Percentiles rank a stretch among this genome's conserved stretches.
Conservation (phyloP, 1,140 invertebrate genomes). For the Hyles euphorbiae region DNA sequence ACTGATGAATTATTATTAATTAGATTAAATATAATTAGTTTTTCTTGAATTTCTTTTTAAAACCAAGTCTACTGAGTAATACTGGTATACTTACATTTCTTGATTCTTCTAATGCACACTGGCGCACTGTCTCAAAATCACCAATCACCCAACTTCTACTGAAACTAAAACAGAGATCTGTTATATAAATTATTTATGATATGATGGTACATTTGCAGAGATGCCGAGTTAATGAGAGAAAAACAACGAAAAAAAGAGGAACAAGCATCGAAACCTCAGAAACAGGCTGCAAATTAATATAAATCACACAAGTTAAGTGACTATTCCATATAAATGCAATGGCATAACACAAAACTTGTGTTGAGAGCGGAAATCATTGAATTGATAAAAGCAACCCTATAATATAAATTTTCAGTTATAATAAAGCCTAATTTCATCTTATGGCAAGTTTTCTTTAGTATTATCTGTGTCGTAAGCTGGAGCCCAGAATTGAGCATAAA, state of each 20-base stretch:
- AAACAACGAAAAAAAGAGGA: conserved; percentile 84
- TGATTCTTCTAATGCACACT: no score
- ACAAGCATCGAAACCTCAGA: conserved; percentile 43
- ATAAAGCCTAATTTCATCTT: conserved; percentile 31
- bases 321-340: conserved; percentile 32
- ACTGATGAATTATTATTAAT: no score
- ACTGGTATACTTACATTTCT: no score
- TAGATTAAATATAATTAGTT: no score
- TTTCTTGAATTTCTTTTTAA: no score
- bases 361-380: conserved; percentile 42
- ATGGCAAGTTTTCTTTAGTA: conserved; percentile 6
- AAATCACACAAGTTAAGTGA: conserved; percentile 21
- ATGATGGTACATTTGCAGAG: conserved; percentile 72
- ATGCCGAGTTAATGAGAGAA: conserved; percentile 88
- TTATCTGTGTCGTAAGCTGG: conserved; percentile 6
- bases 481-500: conserved; percentile 10
- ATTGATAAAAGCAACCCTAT: conserved; percentile 48
- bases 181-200: no score
- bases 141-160: no score
- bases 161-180: no score
- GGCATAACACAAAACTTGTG: conserved; percentile 35
- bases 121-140: no score
- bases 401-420: conserved; percentile 27
- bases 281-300: conserved; percentile 73
- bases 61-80: no score